Evolutionary conservation across 2,888 invertebrate species (phyloP), one percentile per base, ranked within the genome.

Genomic region (Rhodophaea formosa): DNA sequence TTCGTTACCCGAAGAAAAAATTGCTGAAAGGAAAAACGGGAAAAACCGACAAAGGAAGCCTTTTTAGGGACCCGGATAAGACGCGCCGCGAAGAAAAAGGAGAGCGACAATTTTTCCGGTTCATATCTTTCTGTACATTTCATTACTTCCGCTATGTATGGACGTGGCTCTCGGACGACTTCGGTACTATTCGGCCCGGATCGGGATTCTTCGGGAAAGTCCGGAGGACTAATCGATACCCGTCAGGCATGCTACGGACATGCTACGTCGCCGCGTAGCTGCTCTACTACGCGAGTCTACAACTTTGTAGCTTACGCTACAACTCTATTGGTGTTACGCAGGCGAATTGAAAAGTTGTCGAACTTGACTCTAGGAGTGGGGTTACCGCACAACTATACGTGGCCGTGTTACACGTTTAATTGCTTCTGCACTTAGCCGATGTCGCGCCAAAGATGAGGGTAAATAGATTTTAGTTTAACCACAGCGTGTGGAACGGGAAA

Each of bases 91-190:
- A 84, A 83, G 84, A 85, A 88, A 87, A 87, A 84, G 73, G 84
- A 86, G 80, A 82, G 81, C 86, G 88, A 84, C 86, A 84, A 84
- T 89, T 90, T 89, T 88, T 90, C 87, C 89, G 88, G 87, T 88
- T 89, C 89, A 89, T 88, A 89, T 88, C 84, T 84, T 83, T 87
- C 82, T 84, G 82, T 88, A 89, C 88, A 88, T 89, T 90, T 88
- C 89, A 88, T 90, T 91, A 87, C 87, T 88, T 89, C 89, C 89
- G 88, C 84, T 82, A 81, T 82, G 83, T 83, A 80, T 86, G 88
- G 82, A 84, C 80, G 79, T 67, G 67, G 73, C 63, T 64, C 63
- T 82, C 79, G 80, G 72, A 62, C n/a, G 59, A 62, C 62, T 59
- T 82, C 84, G 84, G 81, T 64, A 42, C 57, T 57, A 64, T 67